Conservation (phyloP, 2,113 vertebrate species). For the Empidonax alnorum region DNA sequence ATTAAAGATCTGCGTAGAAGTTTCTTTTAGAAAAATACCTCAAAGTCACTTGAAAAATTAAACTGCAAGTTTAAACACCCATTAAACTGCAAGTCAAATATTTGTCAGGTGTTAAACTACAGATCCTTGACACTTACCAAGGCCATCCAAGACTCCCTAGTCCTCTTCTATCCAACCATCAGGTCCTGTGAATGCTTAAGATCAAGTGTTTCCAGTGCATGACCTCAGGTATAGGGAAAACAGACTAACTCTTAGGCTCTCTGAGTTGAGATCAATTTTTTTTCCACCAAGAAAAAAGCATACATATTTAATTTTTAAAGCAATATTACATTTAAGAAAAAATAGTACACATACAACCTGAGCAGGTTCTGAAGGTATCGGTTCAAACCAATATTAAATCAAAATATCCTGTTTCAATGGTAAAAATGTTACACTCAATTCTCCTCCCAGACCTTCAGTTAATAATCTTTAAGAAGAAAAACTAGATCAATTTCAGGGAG, state of each 20-base stretch:
- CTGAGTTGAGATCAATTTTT: background rate
- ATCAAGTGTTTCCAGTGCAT: background rate
- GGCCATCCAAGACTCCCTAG: background rate
- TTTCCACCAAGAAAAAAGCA: background rate
- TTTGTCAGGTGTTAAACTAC: background rate
- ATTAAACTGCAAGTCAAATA: background rate
- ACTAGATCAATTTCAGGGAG: slow-evolving; percentile 22
- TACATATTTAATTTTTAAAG: background rate
- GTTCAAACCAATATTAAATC: background rate
- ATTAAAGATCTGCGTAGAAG: background rate
- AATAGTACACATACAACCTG: background rate
- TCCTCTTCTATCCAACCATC: background rate
- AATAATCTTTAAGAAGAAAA: slow-evolving; percentile 43
- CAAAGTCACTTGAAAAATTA: background rate
- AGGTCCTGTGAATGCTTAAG: background rate
- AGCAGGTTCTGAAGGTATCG: background rate
- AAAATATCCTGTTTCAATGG: slow-evolving; percentile 25
- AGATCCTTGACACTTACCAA: background rate
- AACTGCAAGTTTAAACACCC: background rate
- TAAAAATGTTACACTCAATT: slow-evolving; percentile 45
- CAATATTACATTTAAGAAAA: slow-evolving; percentile 7
- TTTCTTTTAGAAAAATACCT: background rate
- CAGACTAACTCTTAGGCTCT: background rate
- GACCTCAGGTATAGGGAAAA: background rate
- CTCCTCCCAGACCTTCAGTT: background rate